Base-by-base conservation (phyloP, 1,140 invertebrate genomes). In the Ylistrum balloti region DNA sequence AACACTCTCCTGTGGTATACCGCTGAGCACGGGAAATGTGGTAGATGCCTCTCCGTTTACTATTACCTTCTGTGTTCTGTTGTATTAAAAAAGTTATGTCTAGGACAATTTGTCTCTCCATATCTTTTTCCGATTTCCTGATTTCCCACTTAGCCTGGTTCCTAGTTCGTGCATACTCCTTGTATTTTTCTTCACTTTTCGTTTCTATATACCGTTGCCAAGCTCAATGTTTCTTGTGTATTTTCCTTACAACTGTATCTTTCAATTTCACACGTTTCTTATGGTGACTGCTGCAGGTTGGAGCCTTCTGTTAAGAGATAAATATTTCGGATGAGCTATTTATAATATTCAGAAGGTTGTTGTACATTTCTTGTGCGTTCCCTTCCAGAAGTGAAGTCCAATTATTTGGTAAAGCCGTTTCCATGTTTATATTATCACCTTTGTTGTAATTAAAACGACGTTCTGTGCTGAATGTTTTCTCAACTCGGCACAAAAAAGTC, bases 121-220 rank as follows among this genome's bases (percentile, higher is more conserved):
- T 9, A 15, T 45, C 41, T 17, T 17, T 45, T 17, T 13, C 85
- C 32, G 88, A 56, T 33, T 89, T 89, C 20, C 56, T 1, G 0
- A 85, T 85, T 33, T 85, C n/a, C 17, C 35, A 34, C 33, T 85
- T 89, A 5, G 38, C n/a, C 48, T 89, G 56, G 34, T 85, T 89
- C 85, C 88, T 33, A 13, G 38, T 38, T 33, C 41, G 74, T 11
- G 35, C 22, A 35, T 85, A 85, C 85, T 89, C 56, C 38, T 35
- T 13, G n/a, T 85, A 89, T 85, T 85, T 85, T 85, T 35, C 10
- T 28, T 45, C 48, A n/a, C n/a, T n/a, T n/a, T n/a, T 11, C 74
- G 45, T 88, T 33, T 89, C 22, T 74, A 35, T 85, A 85, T 89
- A 89, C 85, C 74, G 33, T 34, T 85, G 33, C 88, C 88, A 89